These are phyloP conservation scores for Drosophila pachea DNA, from an alignment of 1,140 invertebrate species.

Conservation along the genomic window DNA sequence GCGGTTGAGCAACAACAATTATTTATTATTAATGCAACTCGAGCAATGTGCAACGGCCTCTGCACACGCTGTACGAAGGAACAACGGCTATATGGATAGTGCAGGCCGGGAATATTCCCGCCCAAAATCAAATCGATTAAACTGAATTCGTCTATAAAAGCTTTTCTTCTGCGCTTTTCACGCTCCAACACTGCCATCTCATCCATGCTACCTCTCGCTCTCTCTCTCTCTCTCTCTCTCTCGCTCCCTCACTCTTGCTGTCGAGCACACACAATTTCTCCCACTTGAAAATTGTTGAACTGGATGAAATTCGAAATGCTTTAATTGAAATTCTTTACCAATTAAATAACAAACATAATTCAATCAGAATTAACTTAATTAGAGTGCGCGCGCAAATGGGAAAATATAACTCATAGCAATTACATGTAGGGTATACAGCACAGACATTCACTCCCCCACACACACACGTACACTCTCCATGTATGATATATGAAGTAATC, in stretches of 20 bases:
- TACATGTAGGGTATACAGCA: conserved; percentile 18
- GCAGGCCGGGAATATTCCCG: no score
- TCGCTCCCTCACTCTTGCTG: neutral
- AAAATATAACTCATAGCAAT: conserved; percentile 6
- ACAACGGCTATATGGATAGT: no score
- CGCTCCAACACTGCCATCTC: no score
- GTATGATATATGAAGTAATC: conserved; percentile 8
- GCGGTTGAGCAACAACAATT: conserved; percentile 47
- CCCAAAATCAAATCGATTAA: no score
- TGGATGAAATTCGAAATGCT: neutral
- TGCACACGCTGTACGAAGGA: neutral
- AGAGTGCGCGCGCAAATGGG: neutral
- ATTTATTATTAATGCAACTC: conserved; percentile 3
- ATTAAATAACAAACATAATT: conserved; percentile 26
- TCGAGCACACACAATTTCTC: no score
- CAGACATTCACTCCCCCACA: no score
- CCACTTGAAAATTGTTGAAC: neutral
- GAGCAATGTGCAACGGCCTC: conserved; percentile 2
- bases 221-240: neutral
- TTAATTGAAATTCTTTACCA: conserved; percentile 5
- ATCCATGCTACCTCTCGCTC: neutral
- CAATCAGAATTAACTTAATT: conserved; percentile 28
- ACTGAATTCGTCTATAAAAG: no score
- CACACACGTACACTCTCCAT: neutral
- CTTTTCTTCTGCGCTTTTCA: no score